phyloP scores from a whole-genome alignment of 2,888 invertebrate species.

The Carabus problematicus region DNA sequence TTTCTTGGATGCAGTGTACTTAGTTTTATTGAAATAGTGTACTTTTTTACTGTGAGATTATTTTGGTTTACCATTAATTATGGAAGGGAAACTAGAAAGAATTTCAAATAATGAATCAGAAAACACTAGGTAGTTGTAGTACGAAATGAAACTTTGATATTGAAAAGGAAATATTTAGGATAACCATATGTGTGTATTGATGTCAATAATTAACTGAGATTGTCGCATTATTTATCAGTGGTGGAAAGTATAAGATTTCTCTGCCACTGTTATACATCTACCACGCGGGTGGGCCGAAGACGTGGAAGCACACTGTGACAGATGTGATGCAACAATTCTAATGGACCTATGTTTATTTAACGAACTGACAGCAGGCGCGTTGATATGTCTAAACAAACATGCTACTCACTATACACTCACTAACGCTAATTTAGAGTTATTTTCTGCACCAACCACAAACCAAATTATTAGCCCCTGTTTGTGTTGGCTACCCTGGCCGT shows the following conservation, averaged over 20 bases:
- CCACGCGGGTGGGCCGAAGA: constrained; percentile 37
- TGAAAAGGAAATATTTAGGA: background rate
- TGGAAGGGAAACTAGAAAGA: constrained; percentile 41
- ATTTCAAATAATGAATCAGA: background rate
- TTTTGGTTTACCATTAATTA: constrained; percentile 64
- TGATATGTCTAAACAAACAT: constrained; percentile 43
- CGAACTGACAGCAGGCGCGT: constrained; percentile 55
- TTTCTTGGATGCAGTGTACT: constrained; percentile 81
- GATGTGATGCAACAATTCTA: constrained; percentile 60
- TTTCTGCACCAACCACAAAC: constrained; percentile 28
- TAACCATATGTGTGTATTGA: background rate
- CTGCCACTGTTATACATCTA: background rate
- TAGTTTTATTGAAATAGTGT: constrained; percentile 77
- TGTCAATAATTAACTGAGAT: no score
- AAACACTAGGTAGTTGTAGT: no score
- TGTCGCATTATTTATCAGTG: background rate
- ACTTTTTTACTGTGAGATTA: constrained; percentile 72
- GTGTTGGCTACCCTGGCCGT: constrained; percentile 19
- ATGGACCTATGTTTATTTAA: constrained; percentile 61
- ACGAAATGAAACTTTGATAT: background rate
- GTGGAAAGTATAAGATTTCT: background rate
- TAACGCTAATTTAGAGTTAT: constrained; percentile 45
- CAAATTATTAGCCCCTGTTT: constrained; percentile 5
- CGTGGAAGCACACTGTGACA: constrained; percentile 49
- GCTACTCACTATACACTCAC: constrained; percentile 44